A percentile compares a stretch with the other conserved stretches of the same genome.
Conservation (phyloP, 2,113 vertebrate genomes). For the Macroglossus sobrinus region DNA sequence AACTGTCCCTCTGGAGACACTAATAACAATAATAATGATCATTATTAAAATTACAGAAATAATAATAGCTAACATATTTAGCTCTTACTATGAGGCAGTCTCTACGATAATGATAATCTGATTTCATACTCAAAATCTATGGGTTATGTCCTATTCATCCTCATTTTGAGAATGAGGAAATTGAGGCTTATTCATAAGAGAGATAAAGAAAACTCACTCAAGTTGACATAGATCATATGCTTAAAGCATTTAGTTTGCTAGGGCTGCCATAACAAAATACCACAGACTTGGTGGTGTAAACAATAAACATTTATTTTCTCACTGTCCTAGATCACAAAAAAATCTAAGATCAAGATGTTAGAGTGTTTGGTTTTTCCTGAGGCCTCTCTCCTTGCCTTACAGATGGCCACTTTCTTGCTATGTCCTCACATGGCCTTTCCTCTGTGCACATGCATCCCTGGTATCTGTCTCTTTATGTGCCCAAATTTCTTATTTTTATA, state of each 20-base stretch:
- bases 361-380: background rate
- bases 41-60: background rate
- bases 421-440: background rate
- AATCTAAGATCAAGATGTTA: background rate
- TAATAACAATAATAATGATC: background rate
- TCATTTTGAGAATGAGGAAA: background rate
- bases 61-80: background rate
- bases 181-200: background rate
- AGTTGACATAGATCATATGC: background rate
- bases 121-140: background rate
- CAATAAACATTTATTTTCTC: background rate
- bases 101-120: background rate
- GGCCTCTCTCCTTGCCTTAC: background rate
- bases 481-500: background rate
- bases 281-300: background rate
- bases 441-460: background rate
- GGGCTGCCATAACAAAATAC: background rate
- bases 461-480: background rate
- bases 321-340: background rate
- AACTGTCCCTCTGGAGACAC: background rate
- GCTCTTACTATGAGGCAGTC: background rate
- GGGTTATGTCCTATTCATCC: background rate
- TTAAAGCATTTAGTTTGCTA: background rate
- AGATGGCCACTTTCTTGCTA: background rate
- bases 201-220: background rate